These are phyloP conservation scores for Sander lucioperca DNA, from an alignment of 2,113 vertebrate species.

Conservation along the genomic window DNA sequence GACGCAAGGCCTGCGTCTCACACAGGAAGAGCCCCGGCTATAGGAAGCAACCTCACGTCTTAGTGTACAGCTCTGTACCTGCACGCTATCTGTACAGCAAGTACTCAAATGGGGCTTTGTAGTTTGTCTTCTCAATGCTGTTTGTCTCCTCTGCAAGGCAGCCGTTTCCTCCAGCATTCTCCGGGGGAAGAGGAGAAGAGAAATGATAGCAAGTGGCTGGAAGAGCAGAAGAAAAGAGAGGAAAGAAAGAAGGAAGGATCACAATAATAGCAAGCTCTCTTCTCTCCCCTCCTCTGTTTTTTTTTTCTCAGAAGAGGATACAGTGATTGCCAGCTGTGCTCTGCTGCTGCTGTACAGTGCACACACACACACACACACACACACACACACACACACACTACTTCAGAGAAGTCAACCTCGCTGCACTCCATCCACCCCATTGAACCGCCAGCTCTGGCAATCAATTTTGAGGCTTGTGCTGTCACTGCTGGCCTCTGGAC, in stretches of 20 bases:
- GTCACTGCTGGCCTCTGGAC: slow-evolving; percentile 88
- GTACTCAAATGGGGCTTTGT: slow-evolving; percentile 36
- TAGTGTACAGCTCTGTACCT: slow-evolving; percentile 6
- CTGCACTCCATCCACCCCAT: slow-evolving; percentile 83
- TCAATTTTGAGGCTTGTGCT: slow-evolving; percentile 93
- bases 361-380: background rate
- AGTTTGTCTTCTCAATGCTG: slow-evolving; percentile 55
- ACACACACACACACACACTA: slow-evolving; percentile 40
- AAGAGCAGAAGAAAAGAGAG: slow-evolving; percentile 37
- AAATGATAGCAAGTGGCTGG: slow-evolving; percentile 27
- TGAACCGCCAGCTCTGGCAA: slow-evolving; percentile 86
- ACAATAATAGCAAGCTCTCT: slow-evolving; percentile 53
- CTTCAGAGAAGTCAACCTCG: slow-evolving; percentile 73
- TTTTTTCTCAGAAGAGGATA: slow-evolving; percentile 64
- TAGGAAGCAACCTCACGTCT: slow-evolving; percentile 11
- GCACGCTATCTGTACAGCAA: slow-evolving; percentile 16
- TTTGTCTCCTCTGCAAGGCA: slow-evolving; percentile 60
- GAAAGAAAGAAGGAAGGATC: slow-evolving; percentile 13
- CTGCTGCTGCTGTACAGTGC: slow-evolving; percentile 56
- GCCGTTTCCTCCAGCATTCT: slow-evolving; percentile 51
- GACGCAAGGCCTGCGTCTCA: slow-evolving; percentile 14
- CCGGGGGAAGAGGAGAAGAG: slow-evolving; percentile 19
- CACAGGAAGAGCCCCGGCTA: slow-evolving; percentile 33
- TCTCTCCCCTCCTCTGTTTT: slow-evolving; percentile 24
- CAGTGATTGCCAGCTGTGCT: slow-evolving; percentile 81